Evolutionary conservation across 30 jellyfish, hydroid and myxozoan species (phyloP).

Genomic region (Catostylus mosaicus): DNA sequence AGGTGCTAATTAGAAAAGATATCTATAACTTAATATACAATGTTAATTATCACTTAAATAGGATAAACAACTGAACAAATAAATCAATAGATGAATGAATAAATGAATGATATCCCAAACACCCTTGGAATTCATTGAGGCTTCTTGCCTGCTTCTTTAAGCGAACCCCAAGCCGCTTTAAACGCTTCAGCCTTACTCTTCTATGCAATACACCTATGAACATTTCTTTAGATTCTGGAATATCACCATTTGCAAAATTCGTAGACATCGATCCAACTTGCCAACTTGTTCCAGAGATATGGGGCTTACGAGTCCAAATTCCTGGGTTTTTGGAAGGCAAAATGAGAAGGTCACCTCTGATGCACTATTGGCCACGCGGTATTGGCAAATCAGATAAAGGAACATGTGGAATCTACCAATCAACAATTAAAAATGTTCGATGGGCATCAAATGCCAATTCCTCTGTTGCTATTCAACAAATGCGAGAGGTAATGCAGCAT

Average conservation of each 20-base stretch:
- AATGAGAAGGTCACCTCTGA: slow-evolving; percentile 42
- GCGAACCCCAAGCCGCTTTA: too few species aligned
- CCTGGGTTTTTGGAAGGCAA: slow-evolving; percentile 62
- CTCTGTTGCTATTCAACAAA: slow-evolving; percentile 31
- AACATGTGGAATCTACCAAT: slow-evolving; percentile 39
- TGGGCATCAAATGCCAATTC: slow-evolving; percentile 21
- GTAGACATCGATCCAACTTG: slow-evolving; percentile 48
- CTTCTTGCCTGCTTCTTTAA: too few species aligned
- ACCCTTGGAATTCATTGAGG: too few species aligned
- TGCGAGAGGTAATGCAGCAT: slow-evolving; percentile 21
- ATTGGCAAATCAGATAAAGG: slow-evolving; percentile 1
- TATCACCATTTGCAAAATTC: slow-evolving; percentile 44
- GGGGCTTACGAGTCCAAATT: slow-evolving; percentile 33
- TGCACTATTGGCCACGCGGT: slow-evolving; percentile 35
- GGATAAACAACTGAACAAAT: too few species aligned
- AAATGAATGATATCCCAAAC: too few species aligned
- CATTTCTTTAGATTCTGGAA: background rate
- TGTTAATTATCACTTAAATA: too few species aligned
- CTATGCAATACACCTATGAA: background rate
- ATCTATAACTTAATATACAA: too few species aligned
- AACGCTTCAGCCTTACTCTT: too few species aligned
- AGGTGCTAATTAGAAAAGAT: too few species aligned
- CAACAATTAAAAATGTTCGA: slow-evolving; percentile 4
- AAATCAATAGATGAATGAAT: too few species aligned
- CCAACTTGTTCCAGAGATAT: slow-evolving; percentile 39